A percentile compares a stretch with the other conserved stretches of the same genome.
Conservation (phyloP, 2,113 vertebrate genomes). For the Ailurus styani region DNA sequence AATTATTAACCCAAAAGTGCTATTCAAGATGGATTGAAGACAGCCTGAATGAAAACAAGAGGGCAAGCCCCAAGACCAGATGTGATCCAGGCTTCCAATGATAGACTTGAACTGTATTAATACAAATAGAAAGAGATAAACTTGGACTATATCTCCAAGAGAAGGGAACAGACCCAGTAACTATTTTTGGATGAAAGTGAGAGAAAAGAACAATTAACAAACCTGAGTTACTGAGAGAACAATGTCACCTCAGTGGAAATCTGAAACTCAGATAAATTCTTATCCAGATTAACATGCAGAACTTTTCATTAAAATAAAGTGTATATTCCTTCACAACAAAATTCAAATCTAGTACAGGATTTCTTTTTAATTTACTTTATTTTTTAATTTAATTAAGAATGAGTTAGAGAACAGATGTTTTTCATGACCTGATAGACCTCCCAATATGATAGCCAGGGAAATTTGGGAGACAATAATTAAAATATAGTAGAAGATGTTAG, state of each 20-base stretch:
- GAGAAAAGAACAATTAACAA: background rate
- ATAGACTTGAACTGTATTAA: background rate
- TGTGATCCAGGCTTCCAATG: background rate
- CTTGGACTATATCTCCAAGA: background rate
- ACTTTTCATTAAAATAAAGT: background rate
- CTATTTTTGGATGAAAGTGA: background rate
- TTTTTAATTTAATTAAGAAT: background rate
- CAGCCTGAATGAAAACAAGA: background rate
- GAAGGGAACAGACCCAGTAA: background rate
- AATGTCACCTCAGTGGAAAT: background rate
- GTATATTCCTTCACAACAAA: background rate
- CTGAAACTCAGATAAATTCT: background rate
- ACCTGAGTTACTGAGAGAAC: background rate
- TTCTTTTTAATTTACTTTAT: background rate
- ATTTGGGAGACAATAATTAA: background rate
- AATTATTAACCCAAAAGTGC: background rate
- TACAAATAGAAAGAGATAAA: background rate
- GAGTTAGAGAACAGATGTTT: background rate
- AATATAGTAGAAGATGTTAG: background rate
- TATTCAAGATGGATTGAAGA: background rate
- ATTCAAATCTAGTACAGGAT: background rate
- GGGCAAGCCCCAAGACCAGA: background rate
- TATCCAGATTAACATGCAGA: background rate
- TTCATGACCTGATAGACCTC: background rate
- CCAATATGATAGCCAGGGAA: background rate